Evolutionary conservation across 2,113 vertebrate species (phyloP), one percentile per base, ranked within the genome.

Genomic region (Thalassoma bifasciatum): DNA sequence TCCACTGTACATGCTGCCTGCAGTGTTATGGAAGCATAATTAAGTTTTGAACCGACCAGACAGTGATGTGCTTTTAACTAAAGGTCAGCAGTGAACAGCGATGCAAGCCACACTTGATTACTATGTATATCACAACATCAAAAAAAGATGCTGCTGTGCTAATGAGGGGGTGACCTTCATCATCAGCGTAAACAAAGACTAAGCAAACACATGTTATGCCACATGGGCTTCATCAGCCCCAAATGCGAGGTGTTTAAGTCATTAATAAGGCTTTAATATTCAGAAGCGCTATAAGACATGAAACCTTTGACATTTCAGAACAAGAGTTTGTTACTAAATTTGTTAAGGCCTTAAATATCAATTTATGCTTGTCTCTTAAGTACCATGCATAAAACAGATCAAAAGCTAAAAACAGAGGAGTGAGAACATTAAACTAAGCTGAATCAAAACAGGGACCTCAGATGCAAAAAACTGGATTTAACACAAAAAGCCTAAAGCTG

Each of bases 91-190:
- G 72, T 84, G 85, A 90, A 88, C 79, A 88, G 71, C 73, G 49
- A 86, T 54, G 79, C 23, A 71, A 81, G 86, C 71, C 67, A 54
- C 73, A 66, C 79, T 86, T 84, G 86, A 90, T 91, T 90, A 89
- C 82, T 86, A 90, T 87, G 86, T 91, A 89, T 88, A 89, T 88
- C 86, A 82, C 86, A 89, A 77, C 85, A 87, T 89, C 86, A 86
- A 88, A 90, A 44, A 92, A 83, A 85, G 83, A 91, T 82, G 82
- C 78, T 68, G 80, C 83, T 22, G 75, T 75, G 76, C 82, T 90
- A 92, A 91, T 91, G 90, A 92, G 89, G 77, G 82, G 57, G 42
- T 85, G 90, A 92, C 92, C 92, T 91, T 92, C 89, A 86, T 84
- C 75, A 66, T 50, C 53, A 66, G 80, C 5, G 51, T 85, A 88